phyloP scores from a whole-genome alignment of 1,140 invertebrate species.

The Prorops nasuta region DNA sequence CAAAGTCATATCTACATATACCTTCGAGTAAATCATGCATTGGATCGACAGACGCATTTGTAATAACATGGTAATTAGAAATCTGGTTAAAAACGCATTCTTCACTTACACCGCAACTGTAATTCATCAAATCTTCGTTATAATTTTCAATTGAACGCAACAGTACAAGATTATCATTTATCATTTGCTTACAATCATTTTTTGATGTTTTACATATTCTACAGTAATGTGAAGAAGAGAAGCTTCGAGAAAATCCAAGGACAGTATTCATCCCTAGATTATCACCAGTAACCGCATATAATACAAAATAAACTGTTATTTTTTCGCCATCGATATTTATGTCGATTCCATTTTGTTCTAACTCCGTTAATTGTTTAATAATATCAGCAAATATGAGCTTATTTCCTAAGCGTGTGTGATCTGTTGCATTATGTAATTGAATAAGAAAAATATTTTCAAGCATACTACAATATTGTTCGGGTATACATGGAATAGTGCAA shows the following conservation, averaged over 20 bases:
- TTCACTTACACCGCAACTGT: background rate
- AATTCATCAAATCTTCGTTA: background rate
- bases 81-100: background rate
- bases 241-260: constrained; percentile 6
- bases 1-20: background rate
- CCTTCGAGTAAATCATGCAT: background rate
- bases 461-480: background rate
- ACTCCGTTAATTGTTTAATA: constrained; percentile 8
- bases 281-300: constrained; percentile 4
- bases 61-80: background rate
- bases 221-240: background rate
- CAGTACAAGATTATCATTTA: background rate
- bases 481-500: constrained; percentile 4
- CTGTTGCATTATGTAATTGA: constrained; percentile 1
- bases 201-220: constrained; percentile 2
- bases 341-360: constrained; percentile 1
- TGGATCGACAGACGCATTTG: background rate
- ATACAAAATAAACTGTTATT: constrained; percentile 3
- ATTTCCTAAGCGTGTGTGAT: constrained; percentile 3
- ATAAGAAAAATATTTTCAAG: constrained; percentile 13
- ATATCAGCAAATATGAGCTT: constrained; percentile 1
- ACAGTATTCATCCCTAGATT: constrained; percentile 5
- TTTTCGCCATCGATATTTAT: background rate
- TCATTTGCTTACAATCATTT: background rate
- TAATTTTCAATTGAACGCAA: constrained; percentile 1